A percentile compares a stretch with the other conserved stretches of the same genome.
Conservation (phyloP, 1,140 invertebrate genomes). For the Paralvinella palmiformis region DNA sequence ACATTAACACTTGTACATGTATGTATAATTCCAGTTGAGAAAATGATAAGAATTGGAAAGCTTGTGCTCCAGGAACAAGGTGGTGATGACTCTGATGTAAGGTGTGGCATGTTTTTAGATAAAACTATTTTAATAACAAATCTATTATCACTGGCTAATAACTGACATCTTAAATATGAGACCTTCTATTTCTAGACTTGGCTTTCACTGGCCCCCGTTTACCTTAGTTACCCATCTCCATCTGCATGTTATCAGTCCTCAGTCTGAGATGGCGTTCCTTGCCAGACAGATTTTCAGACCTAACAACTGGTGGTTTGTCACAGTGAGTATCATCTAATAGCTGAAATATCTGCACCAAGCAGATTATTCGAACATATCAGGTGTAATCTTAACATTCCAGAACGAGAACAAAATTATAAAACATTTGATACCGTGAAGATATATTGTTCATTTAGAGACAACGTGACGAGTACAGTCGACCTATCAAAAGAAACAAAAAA, state of each 20-base stretch:
- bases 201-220: constrained; percentile 90
- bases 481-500: not conserved
- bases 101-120: not conserved
- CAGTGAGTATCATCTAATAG: constrained; percentile 55
- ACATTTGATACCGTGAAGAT: not conserved
- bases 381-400: not conserved
- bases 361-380: not conserved
- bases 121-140: not conserved
- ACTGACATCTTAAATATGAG: constrained; percentile 6
- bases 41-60: constrained; percentile 56
- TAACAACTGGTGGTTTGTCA: constrained; percentile 76
- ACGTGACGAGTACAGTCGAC: not conserved
- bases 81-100: constrained; percentile 8
- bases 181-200: constrained; percentile 56
- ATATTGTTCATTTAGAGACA: not conserved
- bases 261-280: constrained; percentile 67
- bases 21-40: constrained; percentile 55
- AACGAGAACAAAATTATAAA: not conserved
- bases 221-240: constrained; percentile 76
- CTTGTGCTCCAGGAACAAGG: constrained; percentile 52
- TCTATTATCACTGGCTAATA: not conserved
- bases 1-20: not conserved
- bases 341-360: not conserved
- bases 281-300: constrained; percentile 65
- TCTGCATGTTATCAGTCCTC: constrained; percentile 77